phyloP scores from a whole-genome alignment of 2,113 vertebrate genomes.

The Castor canadensis region DNA sequence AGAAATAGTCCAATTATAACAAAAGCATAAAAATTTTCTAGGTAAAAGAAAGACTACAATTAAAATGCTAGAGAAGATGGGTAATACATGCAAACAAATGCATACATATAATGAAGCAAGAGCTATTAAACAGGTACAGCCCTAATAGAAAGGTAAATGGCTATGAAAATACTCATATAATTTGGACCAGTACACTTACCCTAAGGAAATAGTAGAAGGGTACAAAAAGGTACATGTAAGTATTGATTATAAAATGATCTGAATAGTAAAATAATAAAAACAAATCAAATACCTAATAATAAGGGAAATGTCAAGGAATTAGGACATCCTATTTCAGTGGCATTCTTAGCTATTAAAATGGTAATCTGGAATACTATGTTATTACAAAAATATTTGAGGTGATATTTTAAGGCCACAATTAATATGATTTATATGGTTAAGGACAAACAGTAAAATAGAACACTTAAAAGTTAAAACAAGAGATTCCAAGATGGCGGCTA shows the following conservation, averaged over 20 bases:
- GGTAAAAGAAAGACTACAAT: not conserved
- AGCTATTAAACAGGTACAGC: not conserved
- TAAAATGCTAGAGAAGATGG: not conserved
- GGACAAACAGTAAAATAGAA: not conserved
- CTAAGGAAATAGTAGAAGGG: not conserved
- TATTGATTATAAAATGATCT: not conserved
- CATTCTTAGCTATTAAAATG: not conserved
- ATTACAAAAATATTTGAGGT: not conserved
- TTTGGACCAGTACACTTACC: not conserved
- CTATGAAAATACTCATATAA: not conserved
- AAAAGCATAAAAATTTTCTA: not conserved
- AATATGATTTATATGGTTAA: not conserved
- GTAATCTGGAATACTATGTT: not conserved
- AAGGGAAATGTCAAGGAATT: not conserved
- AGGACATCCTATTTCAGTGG: not conserved
- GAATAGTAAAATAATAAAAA: not conserved
- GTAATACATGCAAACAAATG: not conserved
- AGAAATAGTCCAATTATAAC: not conserved
- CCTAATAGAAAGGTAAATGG: not conserved
- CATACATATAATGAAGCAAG: not conserved
- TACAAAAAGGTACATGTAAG: not conserved
- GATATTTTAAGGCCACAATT: not conserved
- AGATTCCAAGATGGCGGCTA: no score
- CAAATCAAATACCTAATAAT: not conserved
- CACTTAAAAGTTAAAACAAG: not conserved